Percentiles rank a stretch among this genome's conserved stretches.
phyloP scores from a whole-genome alignment of 1,140 invertebrate species.

The Dendroctonus ponderosae region DNA sequence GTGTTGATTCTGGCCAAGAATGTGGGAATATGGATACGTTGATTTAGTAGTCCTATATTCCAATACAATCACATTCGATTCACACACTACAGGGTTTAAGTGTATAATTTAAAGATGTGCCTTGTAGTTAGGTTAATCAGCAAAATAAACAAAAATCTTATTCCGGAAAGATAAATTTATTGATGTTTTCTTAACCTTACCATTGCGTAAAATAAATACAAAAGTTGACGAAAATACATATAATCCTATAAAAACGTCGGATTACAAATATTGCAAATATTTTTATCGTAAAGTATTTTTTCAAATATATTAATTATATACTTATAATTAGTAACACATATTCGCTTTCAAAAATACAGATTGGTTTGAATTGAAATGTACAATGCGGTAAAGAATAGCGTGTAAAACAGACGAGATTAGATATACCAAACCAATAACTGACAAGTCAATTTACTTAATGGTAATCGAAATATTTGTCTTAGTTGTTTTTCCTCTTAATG shows the following conservation, averaged over 20 bases:
- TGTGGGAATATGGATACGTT: too few relatives aligned
- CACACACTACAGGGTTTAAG: too few relatives aligned
- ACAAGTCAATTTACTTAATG: background rate
- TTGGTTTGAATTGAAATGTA: background rate
- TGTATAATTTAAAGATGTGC: too few relatives aligned
- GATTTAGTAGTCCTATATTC: too few relatives aligned
- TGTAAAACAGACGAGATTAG: background rate
- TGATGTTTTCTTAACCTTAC: conserved; percentile 41
- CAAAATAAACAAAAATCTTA: background rate
- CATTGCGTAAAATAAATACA: conserved; percentile 50
- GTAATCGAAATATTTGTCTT: too few relatives aligned
- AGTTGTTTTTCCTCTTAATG: background rate
- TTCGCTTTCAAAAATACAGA: conserved; percentile 40
- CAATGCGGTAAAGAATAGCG: background rate
- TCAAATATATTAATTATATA: conserved; percentile 41
- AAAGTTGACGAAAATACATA: conserved; percentile 44
- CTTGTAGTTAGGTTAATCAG: too few relatives aligned
- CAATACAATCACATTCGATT: too few relatives aligned
- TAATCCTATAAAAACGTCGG: conserved; percentile 44
- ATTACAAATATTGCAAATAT: conserved; percentile 47
- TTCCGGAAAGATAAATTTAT: conserved; percentile 32
- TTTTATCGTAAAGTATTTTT: conserved; percentile 37
- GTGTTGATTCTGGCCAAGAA: too few relatives aligned
- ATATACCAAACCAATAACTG: background rate
- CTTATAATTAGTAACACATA: conserved; percentile 50